Percentiles rank a stretch among this genome's conserved stretches.
Evolutionary conservation across 2,888 invertebrate genomes (phyloP).

Genomic region (Gastracanthus pulcherrimus): DNA sequence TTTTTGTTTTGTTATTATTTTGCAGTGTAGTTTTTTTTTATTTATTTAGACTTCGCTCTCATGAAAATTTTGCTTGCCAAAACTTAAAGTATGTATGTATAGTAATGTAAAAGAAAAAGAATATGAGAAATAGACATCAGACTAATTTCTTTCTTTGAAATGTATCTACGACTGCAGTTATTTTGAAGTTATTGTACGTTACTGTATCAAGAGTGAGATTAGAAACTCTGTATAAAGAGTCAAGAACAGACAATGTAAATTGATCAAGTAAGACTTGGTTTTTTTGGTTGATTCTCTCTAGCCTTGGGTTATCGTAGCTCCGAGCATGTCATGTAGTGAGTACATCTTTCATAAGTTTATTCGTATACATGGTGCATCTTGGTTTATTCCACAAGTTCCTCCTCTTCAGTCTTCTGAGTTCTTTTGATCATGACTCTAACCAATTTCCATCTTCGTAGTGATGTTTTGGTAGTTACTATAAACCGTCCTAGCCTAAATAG

Average conservation of each 20-base stretch:
- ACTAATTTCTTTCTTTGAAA: conserved; percentile 54
- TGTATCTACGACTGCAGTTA: conserved; percentile 4
- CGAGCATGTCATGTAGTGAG: background rate
- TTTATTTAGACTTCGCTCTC: conserved; percentile 41
- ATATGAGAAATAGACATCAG: conserved; percentile 60
- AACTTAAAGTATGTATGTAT: conserved; percentile 64
- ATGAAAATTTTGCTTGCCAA: conserved; percentile 65
- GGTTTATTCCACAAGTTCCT: conserved; percentile 3
- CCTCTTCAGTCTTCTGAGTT: conserved; percentile 25
- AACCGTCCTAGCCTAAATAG: background rate
- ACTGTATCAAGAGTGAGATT: conserved; percentile 13
- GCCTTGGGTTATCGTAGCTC: conserved; percentile 31
- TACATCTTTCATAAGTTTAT: background rate
- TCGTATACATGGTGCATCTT: background rate
- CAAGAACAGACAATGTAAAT: conserved; percentile 72
- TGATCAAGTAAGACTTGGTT: conserved; percentile 77
- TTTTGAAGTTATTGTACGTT: conserved; percentile 33
- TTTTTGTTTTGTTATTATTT: conserved; percentile 44
- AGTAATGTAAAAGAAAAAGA: conserved; percentile 56
- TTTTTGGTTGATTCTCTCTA: conserved; percentile 34
- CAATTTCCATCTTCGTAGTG: conserved; percentile 19
- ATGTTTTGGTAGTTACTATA: conserved; percentile 43
- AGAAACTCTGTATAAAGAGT: conserved; percentile 24
- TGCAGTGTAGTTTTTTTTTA: conserved; percentile 31
- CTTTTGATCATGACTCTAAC: background rate